Base-by-base conservation (phyloP, 2,888 invertebrate genomes). In the Xestia xanthographa region DNA sequence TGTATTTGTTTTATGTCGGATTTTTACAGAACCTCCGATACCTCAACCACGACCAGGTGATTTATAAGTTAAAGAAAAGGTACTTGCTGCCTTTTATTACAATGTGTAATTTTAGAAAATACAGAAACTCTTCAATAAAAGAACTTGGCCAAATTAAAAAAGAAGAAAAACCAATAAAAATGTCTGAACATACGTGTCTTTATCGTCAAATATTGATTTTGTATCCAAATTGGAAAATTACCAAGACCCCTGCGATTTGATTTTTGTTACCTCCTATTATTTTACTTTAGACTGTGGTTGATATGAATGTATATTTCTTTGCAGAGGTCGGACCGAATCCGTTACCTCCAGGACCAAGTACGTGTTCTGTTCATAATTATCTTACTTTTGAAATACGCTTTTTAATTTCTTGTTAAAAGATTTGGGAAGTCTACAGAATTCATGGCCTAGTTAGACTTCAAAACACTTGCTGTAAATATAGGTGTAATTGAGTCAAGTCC, bases 331-430 rank as follows among this genome's bases (percentile, higher is more conserved):
- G 11, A 38, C 82, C 84, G 11, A 0, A 26, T 12, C 72, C 69
- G 12, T 5, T 26, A 34, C 81, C 80, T 11, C 80, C 74, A 48
- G 34, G 26, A 66, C 82, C 80, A 72, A 68, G 82, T 82, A 62
- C 12, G 68, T 50, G 8, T n/a, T 58, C 53, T 38, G 45, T 62
- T 38, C 20, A 29, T 29, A 9, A 9, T 41, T 41, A 0, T 14
- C 14, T 43, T 78, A 14, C 12, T 41, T 20, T 43, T 22, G 1
- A 5, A 60, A 66, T 12, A 17, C 8, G 4, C 1, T 29, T 12
- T 38, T 2, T 17, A 26, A 20, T 26, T 22, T 5, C 14, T 9
- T 11, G 0, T 14, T 12, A 26, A 56, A 26, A 9, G 14, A 56
- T 62, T 14, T 26, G 45, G 8, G 11, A 8, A 77, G 11, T 22